These are phyloP conservation scores for Eretmochelys imbricata DNA, from an alignment of 2,113 vertebrate species.

Conservation along the genomic window DNA sequence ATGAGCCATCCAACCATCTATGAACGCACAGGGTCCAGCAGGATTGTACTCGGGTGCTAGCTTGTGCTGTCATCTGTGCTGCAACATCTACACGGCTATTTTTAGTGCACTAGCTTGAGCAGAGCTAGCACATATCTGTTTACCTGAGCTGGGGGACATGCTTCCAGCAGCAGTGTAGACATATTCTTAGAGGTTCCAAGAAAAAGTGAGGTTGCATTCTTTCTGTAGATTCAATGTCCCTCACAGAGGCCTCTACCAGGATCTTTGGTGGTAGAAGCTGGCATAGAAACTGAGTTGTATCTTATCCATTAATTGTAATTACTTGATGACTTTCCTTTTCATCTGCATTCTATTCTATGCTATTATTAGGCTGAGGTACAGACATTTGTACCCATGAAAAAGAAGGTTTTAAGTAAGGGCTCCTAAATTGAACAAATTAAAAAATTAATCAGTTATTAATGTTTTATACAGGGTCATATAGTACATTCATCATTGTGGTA, in stretches of 20 bases:
- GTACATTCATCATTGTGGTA: neutral
- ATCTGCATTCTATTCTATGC: neutral
- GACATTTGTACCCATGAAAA: neutral
- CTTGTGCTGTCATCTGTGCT: neutral
- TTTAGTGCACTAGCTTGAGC: neutral
- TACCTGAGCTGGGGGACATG: neutral
- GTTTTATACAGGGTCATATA: neutral
- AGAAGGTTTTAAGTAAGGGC: neutral
- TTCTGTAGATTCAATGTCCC: neutral
- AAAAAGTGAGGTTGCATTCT: neutral
- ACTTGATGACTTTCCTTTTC: neutral
- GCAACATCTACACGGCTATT: neutral
- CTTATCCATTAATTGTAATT: neutral
- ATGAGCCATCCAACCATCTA: neutral
- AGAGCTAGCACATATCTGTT: neutral
- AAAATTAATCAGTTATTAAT: neutral
- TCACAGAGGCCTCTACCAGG: neutral
- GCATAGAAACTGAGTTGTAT: neutral
- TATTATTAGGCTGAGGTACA: neutral
- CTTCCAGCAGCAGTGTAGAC: neutral
- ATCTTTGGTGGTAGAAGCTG: neutral
- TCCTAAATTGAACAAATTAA: neutral
- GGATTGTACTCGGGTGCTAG: neutral
- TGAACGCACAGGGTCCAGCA: neutral
- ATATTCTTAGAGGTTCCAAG: neutral